phyloP scores from a whole-genome alignment of 1,140 invertebrate genomes.

The Subanguina moxae region DNA sequence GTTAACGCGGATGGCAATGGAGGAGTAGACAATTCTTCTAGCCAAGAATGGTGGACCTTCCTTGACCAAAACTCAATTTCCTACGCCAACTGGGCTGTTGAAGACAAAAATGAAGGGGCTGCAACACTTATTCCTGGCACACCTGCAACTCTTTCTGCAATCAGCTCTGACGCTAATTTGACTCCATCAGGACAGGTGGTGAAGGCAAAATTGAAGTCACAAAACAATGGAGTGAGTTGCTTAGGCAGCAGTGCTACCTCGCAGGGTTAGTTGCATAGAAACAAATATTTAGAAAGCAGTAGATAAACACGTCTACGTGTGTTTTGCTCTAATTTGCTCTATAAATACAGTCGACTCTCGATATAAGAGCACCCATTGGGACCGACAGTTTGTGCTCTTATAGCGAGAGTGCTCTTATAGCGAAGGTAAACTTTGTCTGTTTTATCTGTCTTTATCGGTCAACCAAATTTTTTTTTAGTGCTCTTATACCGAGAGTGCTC shows the following conservation, averaged over 20 bases:
- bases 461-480: too few relatives aligned
- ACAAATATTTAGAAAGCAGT: too few relatives aligned
- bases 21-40: neutral
- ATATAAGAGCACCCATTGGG: too few relatives aligned
- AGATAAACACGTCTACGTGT: too few relatives aligned
- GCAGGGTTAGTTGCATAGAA: neutral
- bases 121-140: slow-evolving; percentile 40
- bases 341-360: too few relatives aligned
- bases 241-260: neutral
- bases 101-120: slow-evolving; percentile 24
- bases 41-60: slow-evolving; percentile 18
- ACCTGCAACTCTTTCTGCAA: neutral
- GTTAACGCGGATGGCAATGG: slow-evolving; percentile 23
- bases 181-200: neutral
- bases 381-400: too few relatives aligned
- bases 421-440: too few relatives aligned
- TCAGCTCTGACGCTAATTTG: neutral
- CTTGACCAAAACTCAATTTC: slow-evolving; percentile 20
- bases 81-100: slow-evolving; percentile 13
- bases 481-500: too few relatives aligned
- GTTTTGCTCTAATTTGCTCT: too few relatives aligned
- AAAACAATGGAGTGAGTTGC: neutral
- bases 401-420: too few relatives aligned
- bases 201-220: neutral
- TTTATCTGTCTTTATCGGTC: too few relatives aligned